phyloP scores from a whole-genome alignment of 2,888 invertebrate genomes.

The Lasius fuliginosus region DNA sequence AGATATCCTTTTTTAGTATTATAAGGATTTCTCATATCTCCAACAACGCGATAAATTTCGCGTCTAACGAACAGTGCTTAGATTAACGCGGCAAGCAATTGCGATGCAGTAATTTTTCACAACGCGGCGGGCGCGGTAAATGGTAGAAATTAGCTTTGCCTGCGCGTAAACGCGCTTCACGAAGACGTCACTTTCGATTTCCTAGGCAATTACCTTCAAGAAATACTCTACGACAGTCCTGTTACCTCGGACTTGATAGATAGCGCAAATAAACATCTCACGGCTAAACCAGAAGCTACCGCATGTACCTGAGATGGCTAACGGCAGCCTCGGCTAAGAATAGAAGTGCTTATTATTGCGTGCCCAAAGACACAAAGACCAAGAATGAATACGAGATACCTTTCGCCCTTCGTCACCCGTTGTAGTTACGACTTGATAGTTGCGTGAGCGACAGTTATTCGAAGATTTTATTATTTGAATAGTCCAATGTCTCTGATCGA shows the following conservation, averaged over 20 bases:
- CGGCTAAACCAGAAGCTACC: slow-evolving; percentile 68
- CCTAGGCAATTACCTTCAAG: slow-evolving; percentile 67
- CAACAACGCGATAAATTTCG: slow-evolving; percentile 4
- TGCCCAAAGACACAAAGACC: slow-evolving; percentile 29
- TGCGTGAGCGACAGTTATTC: slow-evolving; percentile 1
- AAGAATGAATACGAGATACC: slow-evolving; percentile 58
- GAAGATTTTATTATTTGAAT: not conserved
- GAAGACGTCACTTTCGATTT: slow-evolving; percentile 73
- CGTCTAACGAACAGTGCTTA: not conserved
- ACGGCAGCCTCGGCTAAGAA: slow-evolving; percentile 68
- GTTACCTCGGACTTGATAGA: slow-evolving; percentile 74
- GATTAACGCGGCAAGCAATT: slow-evolving; percentile 18
- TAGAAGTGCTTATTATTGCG: slow-evolving; percentile 73
- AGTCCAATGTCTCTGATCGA: not conserved
- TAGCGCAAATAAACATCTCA: slow-evolving; percentile 76
- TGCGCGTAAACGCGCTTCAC: slow-evolving; percentile 33
- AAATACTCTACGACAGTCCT: slow-evolving; percentile 73
- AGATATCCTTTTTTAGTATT: not conserved
- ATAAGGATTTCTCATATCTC: not conserved
- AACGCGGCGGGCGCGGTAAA: not conserved
- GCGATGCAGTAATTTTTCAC: slow-evolving; percentile 28
- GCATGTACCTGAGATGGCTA: slow-evolving; percentile 67
- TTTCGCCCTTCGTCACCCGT: slow-evolving; percentile 53
- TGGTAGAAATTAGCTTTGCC: slow-evolving; percentile 36
- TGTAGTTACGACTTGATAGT: slow-evolving; percentile 53